Base-by-base conservation (phyloP, 2,888 invertebrate genomes). In the Yponomeuta cagnagella region DNA sequence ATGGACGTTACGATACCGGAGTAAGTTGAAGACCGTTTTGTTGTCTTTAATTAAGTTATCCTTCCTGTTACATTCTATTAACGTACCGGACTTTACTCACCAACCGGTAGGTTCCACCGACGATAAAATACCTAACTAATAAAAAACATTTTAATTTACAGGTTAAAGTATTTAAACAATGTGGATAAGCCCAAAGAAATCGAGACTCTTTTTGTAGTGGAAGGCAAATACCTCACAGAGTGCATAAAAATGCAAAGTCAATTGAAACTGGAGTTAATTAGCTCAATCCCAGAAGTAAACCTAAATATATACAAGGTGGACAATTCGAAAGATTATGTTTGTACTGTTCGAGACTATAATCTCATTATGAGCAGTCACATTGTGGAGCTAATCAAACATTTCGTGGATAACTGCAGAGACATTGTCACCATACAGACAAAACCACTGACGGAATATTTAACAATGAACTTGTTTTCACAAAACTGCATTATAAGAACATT, bases 211-310 rank as follows among this genome's bases (percentile, higher is more conserved):
- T 74, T 87, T 15, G 77, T 93, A 72, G 77, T 91, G 68, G 92
- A 92, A 81, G 92, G 92, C 23, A 85, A 82, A 79, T 87, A 85
- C 73, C 79, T 92, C 43, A 79, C 82, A 70, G 82, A 90, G 68
- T 85, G 81, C 73, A 73, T 89, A 15, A 82, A 79, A 71, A 74
- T 72, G 48, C 78, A 82, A 73, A 74, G 73, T 52, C 76, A 81
- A 72, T 70, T 73, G 71, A 74, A 80, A 71, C 74, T 86, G 43
- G 76, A 84, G 70, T 74, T 82, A 2, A 72, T 87, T 6, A 86
- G 90, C 78, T 76, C 79, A 58, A 79, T 88, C 33, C 76, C 79
- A 71, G 82, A 82, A 74, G 81, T 82, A 1, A 83, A 85, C 77
- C 76, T 91, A 72, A 76, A 80, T 63, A 72, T 93, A 48, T 92